Evolutionary conservation across 2,888 invertebrate genomes (phyloP).

Genomic region (Caenorhabditis sinica): DNA sequence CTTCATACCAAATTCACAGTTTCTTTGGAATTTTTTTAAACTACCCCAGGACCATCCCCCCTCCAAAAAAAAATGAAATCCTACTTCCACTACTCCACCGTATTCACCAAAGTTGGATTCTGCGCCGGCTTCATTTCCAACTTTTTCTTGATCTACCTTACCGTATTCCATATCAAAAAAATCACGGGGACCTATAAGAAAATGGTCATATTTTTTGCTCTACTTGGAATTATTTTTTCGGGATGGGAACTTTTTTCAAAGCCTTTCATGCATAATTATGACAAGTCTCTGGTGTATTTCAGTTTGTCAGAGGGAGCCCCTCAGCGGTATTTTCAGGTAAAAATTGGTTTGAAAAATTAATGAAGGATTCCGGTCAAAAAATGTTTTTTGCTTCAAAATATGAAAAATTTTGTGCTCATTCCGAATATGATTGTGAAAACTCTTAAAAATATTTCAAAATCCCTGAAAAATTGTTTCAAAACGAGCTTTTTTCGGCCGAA

Average conservation of each 20-base stretch:
- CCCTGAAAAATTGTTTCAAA: no score
- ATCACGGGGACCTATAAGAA: constrained; percentile 6
- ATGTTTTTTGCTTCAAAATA: no score
- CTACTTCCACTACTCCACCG: background rate
- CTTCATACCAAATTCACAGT: no score
- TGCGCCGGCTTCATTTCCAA: constrained; percentile 2
- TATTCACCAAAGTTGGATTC: constrained; percentile 15
- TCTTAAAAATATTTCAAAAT: no score
- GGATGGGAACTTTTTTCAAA: constrained; percentile 1
- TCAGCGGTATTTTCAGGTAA: background rate
- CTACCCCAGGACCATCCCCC: background rate
- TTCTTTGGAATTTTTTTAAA: background rate
- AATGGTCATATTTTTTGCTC: constrained; percentile 8
- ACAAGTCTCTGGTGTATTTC: constrained; percentile 16
- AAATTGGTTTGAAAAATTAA: no score
- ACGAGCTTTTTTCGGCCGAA: no score
- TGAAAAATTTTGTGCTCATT: no score
- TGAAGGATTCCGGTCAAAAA: no score
- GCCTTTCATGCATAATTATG: constrained; percentile 17
- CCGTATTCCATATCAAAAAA: constrained; percentile 16
- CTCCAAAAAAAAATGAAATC: constrained; percentile 16
- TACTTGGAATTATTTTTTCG: background rate
- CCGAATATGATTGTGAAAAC: no score
- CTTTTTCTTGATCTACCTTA: background rate
- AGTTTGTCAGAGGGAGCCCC: background rate